Base-by-base conservation (phyloP, 64 coral and sea anemone species). In the Pachyseris speciosa region DNA sequence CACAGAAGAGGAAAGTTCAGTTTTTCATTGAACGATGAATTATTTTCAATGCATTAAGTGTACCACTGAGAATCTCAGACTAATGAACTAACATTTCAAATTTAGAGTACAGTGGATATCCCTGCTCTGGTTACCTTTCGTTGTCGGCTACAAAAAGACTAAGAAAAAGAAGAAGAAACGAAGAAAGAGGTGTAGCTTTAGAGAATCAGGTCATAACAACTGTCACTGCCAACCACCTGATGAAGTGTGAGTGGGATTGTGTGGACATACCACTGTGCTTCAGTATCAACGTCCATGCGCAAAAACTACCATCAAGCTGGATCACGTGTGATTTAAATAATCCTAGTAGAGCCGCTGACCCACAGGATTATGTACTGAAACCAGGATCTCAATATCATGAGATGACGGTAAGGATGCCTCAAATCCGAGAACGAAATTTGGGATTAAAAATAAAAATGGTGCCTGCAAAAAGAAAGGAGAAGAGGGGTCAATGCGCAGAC, bases 261-360 rank as follows among this genome's bases (percentile, higher is more conserved):
- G 20, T 69, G 27, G 64, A 67, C 40, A 48, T 41, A 31, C 64
- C 64, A 1, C 34, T 43, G 27, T 86, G 83, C 43, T 67, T 86
- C 39, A 70, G 64, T 24, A 51, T 86, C 7, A 86, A 86, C 45
- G 39, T 86, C 5, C 42, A 59, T 47, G 42, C 16, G 9, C 66
- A 27, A 40, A 70, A 19, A 19, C 12, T 37, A 12, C 7, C 70
- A 27, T 42, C 37, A 26, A 65, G 65, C 12, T 42, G 17, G 41
- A 39, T 86, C 47, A 67, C 64, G 47, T 86, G 83, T 86, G 83
- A 86, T 19, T 30, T 86, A 1, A 86, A 86, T 25, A 86, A 86
- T 32, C 70, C 83, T 32, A 86, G 42, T 16, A 69, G 53, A 36
- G 33, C 28, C 5, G 83, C 83, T 33, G 67, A 69, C 67, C 83